Percentiles rank a stretch among this genome's conserved stretches.
Conservation (phyloP, 2,797 vertebrate genomes). For the Sphaeramia orbicularis region DNA sequence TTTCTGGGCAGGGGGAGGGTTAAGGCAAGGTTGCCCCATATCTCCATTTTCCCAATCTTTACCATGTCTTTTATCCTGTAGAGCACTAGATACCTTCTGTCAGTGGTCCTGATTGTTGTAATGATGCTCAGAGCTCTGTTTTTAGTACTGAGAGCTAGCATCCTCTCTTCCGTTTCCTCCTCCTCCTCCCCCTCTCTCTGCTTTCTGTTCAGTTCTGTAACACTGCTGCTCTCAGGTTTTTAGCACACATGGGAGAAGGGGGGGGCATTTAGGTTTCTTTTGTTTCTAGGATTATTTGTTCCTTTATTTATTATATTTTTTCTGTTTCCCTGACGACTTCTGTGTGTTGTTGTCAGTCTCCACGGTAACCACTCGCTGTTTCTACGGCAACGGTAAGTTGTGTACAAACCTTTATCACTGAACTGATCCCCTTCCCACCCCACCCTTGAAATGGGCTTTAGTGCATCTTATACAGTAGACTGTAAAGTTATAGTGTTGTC, state of each 20-base stretch:
- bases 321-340: constrained; percentile 89
- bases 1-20: constrained; percentile 6
- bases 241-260: constrained; percentile 45
- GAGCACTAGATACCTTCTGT: constrained; percentile 39
- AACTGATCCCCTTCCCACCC: constrained; percentile 71
- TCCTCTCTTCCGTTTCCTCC: constrained; percentile 46
- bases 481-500: constrained; percentile 29
- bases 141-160: constrained; percentile 42
- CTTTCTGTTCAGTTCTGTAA: constrained; percentile 61
- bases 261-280: constrained; percentile 74
- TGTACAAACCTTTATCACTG: constrained; percentile 84
- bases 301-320: constrained; percentile 87
- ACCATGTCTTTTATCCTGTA: constrained; percentile 29
- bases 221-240: constrained; percentile 66
- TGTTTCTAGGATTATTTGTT: constrained; percentile 82
- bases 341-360: constrained; percentile 89
- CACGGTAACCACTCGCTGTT: constrained; percentile 88
- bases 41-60: constrained; percentile 39
- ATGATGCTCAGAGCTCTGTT: constrained; percentile 50
- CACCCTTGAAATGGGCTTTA: constrained; percentile 66
- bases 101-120: constrained; percentile 38
- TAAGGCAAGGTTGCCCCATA: constrained; percentile 34
- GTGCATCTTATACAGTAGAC: constrained; percentile 34
- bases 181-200: constrained; percentile 26
- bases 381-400: constrained; percentile 87